These are phyloP conservation scores for Drosophila neocordata DNA, from an alignment of 1,140 invertebrate genomes.

Conservation along the genomic window DNA sequence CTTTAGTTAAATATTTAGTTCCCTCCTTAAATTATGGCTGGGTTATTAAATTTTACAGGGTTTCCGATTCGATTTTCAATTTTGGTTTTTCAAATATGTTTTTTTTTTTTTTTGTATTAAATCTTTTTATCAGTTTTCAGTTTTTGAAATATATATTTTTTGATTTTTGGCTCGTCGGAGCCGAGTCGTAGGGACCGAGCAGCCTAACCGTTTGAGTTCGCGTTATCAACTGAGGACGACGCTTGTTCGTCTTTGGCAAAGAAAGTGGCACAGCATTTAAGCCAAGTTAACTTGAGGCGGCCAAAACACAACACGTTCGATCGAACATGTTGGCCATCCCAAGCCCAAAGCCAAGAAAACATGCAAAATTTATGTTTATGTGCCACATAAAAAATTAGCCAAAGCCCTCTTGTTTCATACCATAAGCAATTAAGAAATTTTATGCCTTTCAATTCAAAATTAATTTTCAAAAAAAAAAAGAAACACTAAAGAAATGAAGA, in stretches of 20 bases:
- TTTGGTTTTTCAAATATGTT: not conserved
- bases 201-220: slow-evolving; percentile 54
- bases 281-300: slow-evolving; percentile 7
- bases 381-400: slow-evolving; percentile 45
- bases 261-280: not conserved
- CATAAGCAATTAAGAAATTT: slow-evolving; percentile 15
- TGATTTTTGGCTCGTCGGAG: not conserved
- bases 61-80: not conserved
- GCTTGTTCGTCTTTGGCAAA: slow-evolving; percentile 30
- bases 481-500: not conserved
- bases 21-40: not conserved
- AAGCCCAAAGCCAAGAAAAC: slow-evolving; percentile 25
- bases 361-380: slow-evolving; percentile 51
- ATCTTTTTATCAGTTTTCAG: not conserved
- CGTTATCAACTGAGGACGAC: slow-evolving; percentile 69
- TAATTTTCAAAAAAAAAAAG: not conserved
- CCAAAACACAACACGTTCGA: slow-evolving; percentile 74
- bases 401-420: not conserved
- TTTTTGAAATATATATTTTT: not conserved
- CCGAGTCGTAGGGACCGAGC: slow-evolving; percentile 14
- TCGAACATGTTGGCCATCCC: slow-evolving; percentile 50
- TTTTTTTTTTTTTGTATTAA: not conserved
- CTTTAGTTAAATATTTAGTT: not conserved
- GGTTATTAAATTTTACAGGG: not conserved
- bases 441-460: slow-evolving; percentile 11